Conservation (phyloP, 2,888 invertebrate species). For the Sinopyrophorus schimmeli region DNA sequence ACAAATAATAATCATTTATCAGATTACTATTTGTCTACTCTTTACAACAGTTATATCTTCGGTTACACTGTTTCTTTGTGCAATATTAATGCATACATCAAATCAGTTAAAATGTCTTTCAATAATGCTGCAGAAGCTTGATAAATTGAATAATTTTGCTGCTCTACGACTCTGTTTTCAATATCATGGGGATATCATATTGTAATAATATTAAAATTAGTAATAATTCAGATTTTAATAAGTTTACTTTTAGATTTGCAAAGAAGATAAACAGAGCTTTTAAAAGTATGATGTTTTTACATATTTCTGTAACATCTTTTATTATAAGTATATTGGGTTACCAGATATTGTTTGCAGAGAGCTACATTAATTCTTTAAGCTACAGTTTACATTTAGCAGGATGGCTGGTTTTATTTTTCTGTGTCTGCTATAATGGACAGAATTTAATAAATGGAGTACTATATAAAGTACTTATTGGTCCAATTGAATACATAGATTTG, state of each 20-base stretch:
- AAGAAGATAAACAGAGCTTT: constrained; percentile 37
- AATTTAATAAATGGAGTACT: constrained; percentile 42
- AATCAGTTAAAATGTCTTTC: too few species aligned
- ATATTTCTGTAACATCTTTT: constrained; percentile 44
- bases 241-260: constrained; percentile 27
- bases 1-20: constrained; percentile 21
- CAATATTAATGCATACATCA: constrained; percentile 25
- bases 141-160: too few species aligned
- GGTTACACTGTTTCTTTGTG: constrained; percentile 23
- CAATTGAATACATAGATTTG: not conserved
- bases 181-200: too few species aligned
- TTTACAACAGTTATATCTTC: constrained; percentile 20
- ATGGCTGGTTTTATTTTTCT: constrained; percentile 42
- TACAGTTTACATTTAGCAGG: constrained; percentile 44
- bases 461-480: constrained; percentile 1
- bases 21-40: constrained; percentile 21
- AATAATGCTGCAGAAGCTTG: too few species aligned
- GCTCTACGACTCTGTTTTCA: too few species aligned
- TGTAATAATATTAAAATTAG: too few species aligned
- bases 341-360: constrained; percentile 40
- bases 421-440: constrained; percentile 45
- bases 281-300: constrained; percentile 42
- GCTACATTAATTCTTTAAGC: constrained; percentile 37
- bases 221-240: too few species aligned
- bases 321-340: constrained; percentile 44